Evolutionary conservation across 2,113 vertebrate genomes (phyloP), one percentile per base, ranked within the genome.

Genomic region (Bufo bufo): DNA sequence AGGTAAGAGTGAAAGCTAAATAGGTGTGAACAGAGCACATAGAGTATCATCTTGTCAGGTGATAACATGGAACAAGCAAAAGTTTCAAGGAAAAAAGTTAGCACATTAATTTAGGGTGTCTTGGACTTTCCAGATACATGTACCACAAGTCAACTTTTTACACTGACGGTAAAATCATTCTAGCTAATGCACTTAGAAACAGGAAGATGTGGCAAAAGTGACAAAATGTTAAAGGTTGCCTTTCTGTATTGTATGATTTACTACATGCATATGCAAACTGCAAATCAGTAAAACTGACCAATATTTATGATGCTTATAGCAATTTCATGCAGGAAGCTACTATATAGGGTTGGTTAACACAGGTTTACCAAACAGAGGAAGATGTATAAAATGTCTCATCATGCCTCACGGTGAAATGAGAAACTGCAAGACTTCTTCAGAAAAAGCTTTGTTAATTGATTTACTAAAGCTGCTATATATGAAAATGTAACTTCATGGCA

Each of bases 151-250:
- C 49, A 52, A 17, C 50, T 75, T 65, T 10, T 52, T 66, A 58
- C 49, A 66, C 17, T 79, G 20, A 17, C 58, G 74, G 58, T 86
- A 77, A 79, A 79, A 49, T 50, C n/a, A 23, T 77, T 86, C n/a
- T n/a, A 77, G 71, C 23, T 77, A 20, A 78, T 50, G n/a, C 0
- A 14, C 6, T 9, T 50, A 81, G 65, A 59, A 72, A 87, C 86
- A 87, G 86, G 86, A 87, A 81, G 78, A 69, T 87, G 86, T 87
- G 86, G 65, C 78, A 45, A 87, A 87, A 87, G 77, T 87, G 86
- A 87, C 52, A 82, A 72, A 47, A 19, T 87, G 8, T 49, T 49
- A 65, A 47, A 82, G 45, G 9, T n/a, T 65, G 54, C 61, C 10
- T 16, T 33, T 81, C 17, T n/a, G 17, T 80, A 58, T 33, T 80